Evolutionary conservation across 2,797 vertebrate species (phyloP), one percentile per base, ranked within the genome.

Genomic region (Steatocranus sp.): DNA sequence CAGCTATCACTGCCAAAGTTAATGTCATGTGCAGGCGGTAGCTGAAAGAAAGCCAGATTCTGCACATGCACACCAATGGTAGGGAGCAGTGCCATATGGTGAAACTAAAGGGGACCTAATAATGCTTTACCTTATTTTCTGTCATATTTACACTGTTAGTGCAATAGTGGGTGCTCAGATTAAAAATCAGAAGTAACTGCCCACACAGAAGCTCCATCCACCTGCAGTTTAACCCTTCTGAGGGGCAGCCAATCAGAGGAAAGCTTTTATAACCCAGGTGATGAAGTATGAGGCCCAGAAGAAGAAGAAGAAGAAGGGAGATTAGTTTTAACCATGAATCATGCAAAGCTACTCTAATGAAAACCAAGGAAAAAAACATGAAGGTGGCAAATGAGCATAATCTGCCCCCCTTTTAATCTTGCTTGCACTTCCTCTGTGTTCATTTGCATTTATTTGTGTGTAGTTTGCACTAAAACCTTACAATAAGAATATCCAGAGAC

Each of bases 1-100:
- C 49, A 58, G 68, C 81, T 78, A 81, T 85, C 49, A 36, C 85
- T 30, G 86, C 76, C 76, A 49, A 83, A 80, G 73, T 54, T 83
- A 80, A 90, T 90, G 78, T 86, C 61, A 86, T 77, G 20, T 75
- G 54, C 92, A 90, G 90, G 87, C 75, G 23, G 82, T 49, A 82
- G 82, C 85, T 77, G 73, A 80, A 48, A 11, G 63, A 79, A 48
- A 49, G 77, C 80, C 88, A 90, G 74, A 34, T 61, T 63, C 4
- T 17, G 56, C 74, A 41, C 82, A 79, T 38, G 23, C 61, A 54
- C 49, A 83, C 61, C 75, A 43, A 56, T 20, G 20, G 56, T 2
- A 11, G 51, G 80, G 79, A 82, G 34, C 9, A 78, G 75, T 30
- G 74, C 78, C 68, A 70, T 83, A 74, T 75, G 81, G 80, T 75